Conservation (phyloP, 2,888 invertebrate species). For the Napeogenes inachia region DNA sequence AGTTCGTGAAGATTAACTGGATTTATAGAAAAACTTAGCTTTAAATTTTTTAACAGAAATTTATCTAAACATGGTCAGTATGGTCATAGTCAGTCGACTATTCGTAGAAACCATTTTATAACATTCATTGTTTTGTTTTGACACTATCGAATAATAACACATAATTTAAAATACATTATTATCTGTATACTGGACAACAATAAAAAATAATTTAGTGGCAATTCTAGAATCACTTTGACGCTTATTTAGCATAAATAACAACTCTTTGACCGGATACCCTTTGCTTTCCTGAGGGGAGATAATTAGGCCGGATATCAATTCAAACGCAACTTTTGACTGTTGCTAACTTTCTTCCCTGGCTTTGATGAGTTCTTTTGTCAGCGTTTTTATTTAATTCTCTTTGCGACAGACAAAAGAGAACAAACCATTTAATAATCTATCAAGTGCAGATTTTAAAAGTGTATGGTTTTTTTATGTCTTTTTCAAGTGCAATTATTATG, state of each 20-base stretch:
- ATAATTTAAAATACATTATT: too few relatives aligned
- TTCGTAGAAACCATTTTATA: too few relatives aligned
- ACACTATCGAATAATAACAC: too few relatives aligned
- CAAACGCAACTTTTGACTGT: conserved; percentile 45
- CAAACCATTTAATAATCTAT: conserved; percentile 24
- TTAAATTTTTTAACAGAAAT: too few relatives aligned
- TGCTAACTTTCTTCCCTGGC: conserved; percentile 37
- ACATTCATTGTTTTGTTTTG: too few relatives aligned
- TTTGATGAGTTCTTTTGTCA: conserved; percentile 29
- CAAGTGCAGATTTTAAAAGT: conserved; percentile 2
- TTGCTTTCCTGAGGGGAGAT: conserved; percentile 40
- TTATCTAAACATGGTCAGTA: too few relatives aligned
- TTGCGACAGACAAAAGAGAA: conserved; percentile 16
- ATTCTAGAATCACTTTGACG: not conserved
- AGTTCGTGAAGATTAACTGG: too few relatives aligned
- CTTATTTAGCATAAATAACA: conserved; percentile 20
- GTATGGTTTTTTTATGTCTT: not conserved
- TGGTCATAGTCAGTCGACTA: too few relatives aligned
- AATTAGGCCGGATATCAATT: conserved; percentile 51
- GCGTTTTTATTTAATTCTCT: conserved; percentile 26
- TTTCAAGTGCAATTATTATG: not conserved
- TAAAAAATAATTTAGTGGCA: too few relatives aligned
- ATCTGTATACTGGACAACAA: too few relatives aligned
- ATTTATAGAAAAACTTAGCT: too few relatives aligned
- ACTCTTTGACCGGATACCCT: conserved; percentile 20